phyloP scores from a whole-genome alignment of 2,113 vertebrate species.

The Nibea coibor region DNA sequence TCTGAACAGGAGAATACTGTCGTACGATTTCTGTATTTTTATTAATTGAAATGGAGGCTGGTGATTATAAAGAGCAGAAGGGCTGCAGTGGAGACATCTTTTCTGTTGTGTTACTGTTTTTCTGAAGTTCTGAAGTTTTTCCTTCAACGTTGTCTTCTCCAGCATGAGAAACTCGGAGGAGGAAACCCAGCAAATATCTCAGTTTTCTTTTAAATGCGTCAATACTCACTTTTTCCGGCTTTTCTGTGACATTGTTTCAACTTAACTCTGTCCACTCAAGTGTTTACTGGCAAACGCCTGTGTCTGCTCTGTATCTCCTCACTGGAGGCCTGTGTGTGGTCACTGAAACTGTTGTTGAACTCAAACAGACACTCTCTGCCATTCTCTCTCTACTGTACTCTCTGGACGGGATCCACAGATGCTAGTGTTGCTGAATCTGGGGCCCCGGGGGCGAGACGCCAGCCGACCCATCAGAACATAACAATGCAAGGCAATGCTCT shows the following conservation, averaged over 20 bases:
- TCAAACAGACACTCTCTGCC: slow-evolving; percentile 36
- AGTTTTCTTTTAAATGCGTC: neutral
- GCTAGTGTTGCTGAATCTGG: slow-evolving; percentile 49
- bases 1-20: neutral
- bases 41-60: neutral
- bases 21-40: neutral
- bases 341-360: slow-evolving; percentile 23
- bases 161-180: neutral
- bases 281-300: slow-evolving; percentile 14
- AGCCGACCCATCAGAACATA: slow-evolving; percentile 49
- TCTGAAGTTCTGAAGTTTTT: neutral
- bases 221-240: neutral
- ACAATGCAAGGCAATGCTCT: slow-evolving; percentile 60
- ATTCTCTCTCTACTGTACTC: slow-evolving; percentile 36
- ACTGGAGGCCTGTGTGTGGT: slow-evolving; percentile 22
- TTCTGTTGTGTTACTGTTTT: neutral
- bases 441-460: slow-evolving; percentile 50
- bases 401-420: slow-evolving; percentile 53
- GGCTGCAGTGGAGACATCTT: neutral
- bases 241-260: neutral
- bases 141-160: neutral
- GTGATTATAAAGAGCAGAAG: neutral
- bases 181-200: neutral
- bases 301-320: slow-evolving; percentile 44
- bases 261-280: neutral